Base-by-base conservation (phyloP, 2,797 vertebrate genomes). In the Pantherophis vulpinus region DNA sequence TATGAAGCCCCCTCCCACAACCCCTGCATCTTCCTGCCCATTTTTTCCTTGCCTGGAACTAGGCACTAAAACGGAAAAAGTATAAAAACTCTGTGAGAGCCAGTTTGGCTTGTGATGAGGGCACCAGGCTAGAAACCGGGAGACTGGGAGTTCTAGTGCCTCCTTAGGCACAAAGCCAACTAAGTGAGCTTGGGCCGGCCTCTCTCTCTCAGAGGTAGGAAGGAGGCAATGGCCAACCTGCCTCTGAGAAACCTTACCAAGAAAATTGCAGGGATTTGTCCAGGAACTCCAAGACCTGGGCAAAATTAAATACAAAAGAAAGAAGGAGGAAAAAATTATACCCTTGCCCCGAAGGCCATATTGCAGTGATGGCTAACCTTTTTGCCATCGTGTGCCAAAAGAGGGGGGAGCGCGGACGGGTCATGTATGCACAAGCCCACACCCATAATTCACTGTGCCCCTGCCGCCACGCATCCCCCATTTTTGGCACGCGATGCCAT, bases 51-150 rank as follows among this genome's bases (percentile, higher is more conserved):
- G 87, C n/a, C 93, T 63, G 90, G 29, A 87, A 14, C 86, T 59
- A 94, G 56, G 20, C 47, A 94, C 86, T n/a, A 27, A n/a, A 93
- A 94, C 87, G 4, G 42, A 66, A 92, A 93, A 94, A 94, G 37
- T 90, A 90, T 58, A 94, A 92, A 63, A 37, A 9, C 66, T 32
- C n/a, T 3, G n/a, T 32, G n/a, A 74, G 14, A 74, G 66, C n/a
- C 66, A 37, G 29, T 32, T n/a, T 70, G 63, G 29, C 13, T 5
- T 1, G 13, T 32, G 63, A 70, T 32, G 63, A 70, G 14, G n/a
- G 66, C 66, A 32, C 16, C 66, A 59, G 16, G 58, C 58, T 59
- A 18, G 58, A 59, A 59, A 59, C 4, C 5, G 5, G 18, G 58
- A 59, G 18, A 2, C 58, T 59, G 58, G 18, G 58, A 59, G 18